Base-by-base conservation (phyloP, 2,888 invertebrate species). In the Tryphoninae sp. region DNA sequence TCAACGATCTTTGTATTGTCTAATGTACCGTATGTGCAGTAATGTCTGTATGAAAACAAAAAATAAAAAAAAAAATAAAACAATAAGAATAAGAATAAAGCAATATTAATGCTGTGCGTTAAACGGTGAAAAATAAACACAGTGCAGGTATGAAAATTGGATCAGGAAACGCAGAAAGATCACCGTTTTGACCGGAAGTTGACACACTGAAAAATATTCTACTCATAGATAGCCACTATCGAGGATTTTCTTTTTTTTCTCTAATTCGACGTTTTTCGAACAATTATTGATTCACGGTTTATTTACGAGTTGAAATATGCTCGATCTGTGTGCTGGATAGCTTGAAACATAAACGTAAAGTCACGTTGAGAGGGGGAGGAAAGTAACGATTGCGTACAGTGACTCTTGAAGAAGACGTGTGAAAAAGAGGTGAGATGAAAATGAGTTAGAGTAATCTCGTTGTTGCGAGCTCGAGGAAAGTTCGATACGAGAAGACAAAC, bases 21-120 rank as follows among this genome's bases (percentile, higher is more conserved):
- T 79, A 80, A 81, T 89, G 86, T 88, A 84, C 83, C 87, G 87
- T 87, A 85, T 89, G 86, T 89, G 85, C 87, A 81, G 87, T 89
- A 86, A 88, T 85, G 87, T 87, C 86, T 78, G 80, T 86, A 80
- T 86, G 85, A 83, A 82, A 78, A 86, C 85, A 64, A 84, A 87
- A 83, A 53, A 82, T 59, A 81, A 78, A 67, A 82, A 80, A 86
- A 85, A 64, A 84, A 86, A 85, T 61, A 84, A 83, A 53, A 82
- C 55, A 67, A 72, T 73, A 67, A 61, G 77, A 69, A 69, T 64
- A 77, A 55, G 45, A 64, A 78, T 83, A 71, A 81, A 83, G 80
- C 76, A 77, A 82, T 72, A 84, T 78, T 49, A 58, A 74, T 45
- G 33, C 68, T 74, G 22, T 16, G 40, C 53, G 53, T 45, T 23